phyloP scores from a whole-genome alignment of 2,888 invertebrate genomes.

The Harpagoxenus sublaevis region DNA sequence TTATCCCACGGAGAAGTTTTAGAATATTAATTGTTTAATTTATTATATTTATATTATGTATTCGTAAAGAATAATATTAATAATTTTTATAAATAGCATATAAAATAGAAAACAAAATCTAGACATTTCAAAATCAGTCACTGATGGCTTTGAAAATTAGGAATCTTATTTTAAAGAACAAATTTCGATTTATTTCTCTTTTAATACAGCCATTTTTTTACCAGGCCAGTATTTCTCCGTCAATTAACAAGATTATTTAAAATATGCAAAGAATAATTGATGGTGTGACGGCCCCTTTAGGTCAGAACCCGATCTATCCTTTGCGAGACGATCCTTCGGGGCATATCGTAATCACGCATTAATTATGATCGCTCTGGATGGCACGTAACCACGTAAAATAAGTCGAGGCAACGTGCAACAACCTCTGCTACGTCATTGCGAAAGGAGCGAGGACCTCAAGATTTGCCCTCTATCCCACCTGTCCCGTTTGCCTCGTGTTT shows the following conservation, averaged over 20 bases:
- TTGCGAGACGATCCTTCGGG: slow-evolving; percentile 23
- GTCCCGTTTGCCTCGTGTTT: background rate
- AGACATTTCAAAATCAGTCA: background rate
- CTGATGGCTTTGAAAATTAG: background rate
- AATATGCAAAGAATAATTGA: slow-evolving; percentile 70
- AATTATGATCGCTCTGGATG: slow-evolving; percentile 69
- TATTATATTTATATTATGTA: background rate
- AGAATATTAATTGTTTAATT: background rate
- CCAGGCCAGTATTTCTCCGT: background rate
- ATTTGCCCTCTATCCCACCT: slow-evolving; percentile 14
- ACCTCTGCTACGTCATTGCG: slow-evolving; percentile 59
- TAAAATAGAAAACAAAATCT: too few species aligned
- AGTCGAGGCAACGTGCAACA: slow-evolving; percentile 66
- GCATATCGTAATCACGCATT: slow-evolving; percentile 71
- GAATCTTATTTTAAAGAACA: background rate
- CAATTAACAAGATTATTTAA: slow-evolving; percentile 4
- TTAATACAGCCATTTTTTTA: background rate
- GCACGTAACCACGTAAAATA: slow-evolving; percentile 60
- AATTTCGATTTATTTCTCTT: background rate
- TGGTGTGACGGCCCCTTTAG: slow-evolving; percentile 63
- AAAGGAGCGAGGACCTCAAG: slow-evolving; percentile 35
- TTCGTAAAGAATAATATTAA: background rate
- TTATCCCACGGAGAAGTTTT: background rate
- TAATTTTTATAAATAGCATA: background rate
- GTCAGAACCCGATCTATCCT: slow-evolving; percentile 23